Base-by-base conservation (phyloP, 1,140 invertebrate genomes). In the Adoxophyes honmai region DNA sequence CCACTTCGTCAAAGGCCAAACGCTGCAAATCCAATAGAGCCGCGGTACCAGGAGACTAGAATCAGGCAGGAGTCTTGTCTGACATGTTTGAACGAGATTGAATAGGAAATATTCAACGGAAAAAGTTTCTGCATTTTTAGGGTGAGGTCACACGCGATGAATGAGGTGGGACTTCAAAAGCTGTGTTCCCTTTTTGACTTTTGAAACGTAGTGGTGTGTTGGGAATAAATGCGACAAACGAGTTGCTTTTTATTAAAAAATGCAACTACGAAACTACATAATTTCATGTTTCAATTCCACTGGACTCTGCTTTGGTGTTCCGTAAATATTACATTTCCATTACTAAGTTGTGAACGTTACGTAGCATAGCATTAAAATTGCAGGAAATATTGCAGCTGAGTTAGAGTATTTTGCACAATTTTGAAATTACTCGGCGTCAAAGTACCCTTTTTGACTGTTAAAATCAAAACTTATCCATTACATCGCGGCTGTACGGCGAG, bases 61-160 rank as follows among this genome's bases (percentile, higher is more conserved):
- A 48, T 48, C 42, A 48, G 42, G n/a, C 42, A 11, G 10, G 42
- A 48, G 42, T 48, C 34, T 36, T 36, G 34, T 36, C 42, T 48
- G 42, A 48, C 42, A 33, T 48, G 42, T 48, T 48, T 48, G 42
- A 48, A 48, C 42, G 18, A 48, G 42, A 48, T 48, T 48, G 42
- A 48, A 33, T 48, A 48, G 42, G 42, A 48, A 48, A 48, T 48
- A 33, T 48, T 48, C 42, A 7, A 48, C 42, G 42, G 42, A 48
- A 48, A 48, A 48, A 48, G 42, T 33, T 48, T 5, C 42, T 48
- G 42, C 42, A 48, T 28, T 48, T 48, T 48, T 48, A 28, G 21
- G 42, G 10, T 48, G 7, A 18, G 42, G n/a, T 5, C 42, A 48
- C 42, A 48, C 7, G 42, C 11, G 11, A 5, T 9, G n/a, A 36